Evolutionary conservation across 2,888 invertebrate genomes (phyloP).

Genomic region (Ceriagrion tenellum): DNA sequence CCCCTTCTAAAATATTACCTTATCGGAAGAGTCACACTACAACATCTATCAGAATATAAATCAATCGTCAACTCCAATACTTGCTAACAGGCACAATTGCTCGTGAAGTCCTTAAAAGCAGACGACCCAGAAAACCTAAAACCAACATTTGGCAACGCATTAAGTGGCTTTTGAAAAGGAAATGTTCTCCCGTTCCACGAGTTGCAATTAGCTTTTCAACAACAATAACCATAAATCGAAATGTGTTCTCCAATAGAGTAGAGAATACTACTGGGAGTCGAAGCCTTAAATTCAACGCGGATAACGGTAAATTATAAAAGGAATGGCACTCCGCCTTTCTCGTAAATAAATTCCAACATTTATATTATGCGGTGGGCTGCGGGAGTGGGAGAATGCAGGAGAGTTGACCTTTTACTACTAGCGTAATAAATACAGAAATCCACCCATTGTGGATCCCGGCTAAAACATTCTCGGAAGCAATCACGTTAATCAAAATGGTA

Average conservation of each 20-base stretch:
- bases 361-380: background rate
- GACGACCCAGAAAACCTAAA: no score
- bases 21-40: no score
- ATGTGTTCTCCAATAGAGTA: background rate
- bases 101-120: no score
- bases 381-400: background rate
- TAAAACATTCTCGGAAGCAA: constrained; percentile 1
- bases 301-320: background rate
- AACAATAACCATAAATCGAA: background rate
- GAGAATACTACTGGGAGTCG: background rate
- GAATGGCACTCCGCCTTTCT: background rate
- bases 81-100: no score
- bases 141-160: background rate
- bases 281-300: background rate
- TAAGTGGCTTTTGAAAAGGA: background rate
- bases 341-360: background rate
- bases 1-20: no score
- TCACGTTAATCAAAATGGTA: constrained; percentile 35
- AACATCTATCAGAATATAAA: no score
- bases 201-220: background rate
- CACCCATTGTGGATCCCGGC: background rate
- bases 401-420: constrained; percentile 8
- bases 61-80: no score
- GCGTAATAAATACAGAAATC: constrained; percentile 7
- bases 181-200: background rate